Base-by-base conservation (phyloP, 2,113 vertebrate species). In the Nyctereutes procyonoides region DNA sequence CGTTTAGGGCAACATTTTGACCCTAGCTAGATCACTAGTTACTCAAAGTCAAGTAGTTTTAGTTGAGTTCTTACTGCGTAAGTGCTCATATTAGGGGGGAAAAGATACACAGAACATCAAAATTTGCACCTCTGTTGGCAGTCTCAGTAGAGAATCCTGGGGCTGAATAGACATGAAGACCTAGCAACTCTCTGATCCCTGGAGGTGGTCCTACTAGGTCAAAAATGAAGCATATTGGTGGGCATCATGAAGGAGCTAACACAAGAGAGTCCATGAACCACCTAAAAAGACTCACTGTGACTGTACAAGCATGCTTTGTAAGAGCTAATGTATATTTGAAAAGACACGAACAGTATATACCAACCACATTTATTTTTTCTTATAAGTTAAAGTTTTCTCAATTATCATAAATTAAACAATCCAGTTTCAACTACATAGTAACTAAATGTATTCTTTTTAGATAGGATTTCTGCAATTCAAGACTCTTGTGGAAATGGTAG, bases 101-200 rank as follows among this genome's bases (percentile, higher is more conserved):
- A 90, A 95, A 87, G 26, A 55, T 13, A 80, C 3, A 90, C 11
- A 60, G 19, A 67, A 88, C 90, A 92, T 84, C 90, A 95, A 96
- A 97, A 56, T 97, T 94, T 53, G 71, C 51, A 90, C 51, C 86
- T 71, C n/a, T 48, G 20, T 82, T 67, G 71, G 84, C 22, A 12
- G 62, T 85, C 85, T 97, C 73, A 65, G 83, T 62, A 96, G 84
- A 96, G 86, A 96, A 87, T 84, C 65, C 76, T 81, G 51, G 38
- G 48, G 38, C 13, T 96, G 88, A 93, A 96, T 17, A 89, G 83
- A 53, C 38, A 93, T 81, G 94, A 95, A 93, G 69, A 48, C 82
- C 82, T 38, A 15, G 4, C 3, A 16, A 91, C 51, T 95, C 94
- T 98, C 71, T 98, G 94, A 93, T 95, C 86, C 32, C 96, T 86